These are phyloP conservation scores for Myotis davidii DNA, from an alignment of 2,113 vertebrate species.

Conservation along the genomic window DNA sequence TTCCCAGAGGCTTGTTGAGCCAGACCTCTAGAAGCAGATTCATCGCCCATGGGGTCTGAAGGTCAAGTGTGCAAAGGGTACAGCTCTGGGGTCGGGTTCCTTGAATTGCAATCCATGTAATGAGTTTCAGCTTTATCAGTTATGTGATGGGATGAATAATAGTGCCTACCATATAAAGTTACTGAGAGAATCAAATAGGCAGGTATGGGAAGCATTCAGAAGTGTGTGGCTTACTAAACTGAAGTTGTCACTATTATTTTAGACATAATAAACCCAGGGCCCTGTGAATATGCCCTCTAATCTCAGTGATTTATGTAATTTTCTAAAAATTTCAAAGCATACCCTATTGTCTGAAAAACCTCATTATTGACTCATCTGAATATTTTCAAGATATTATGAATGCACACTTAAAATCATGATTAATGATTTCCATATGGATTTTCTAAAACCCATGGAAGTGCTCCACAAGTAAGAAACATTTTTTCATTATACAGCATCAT, in stretches of 20 bases:
- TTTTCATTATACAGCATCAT: not conserved
- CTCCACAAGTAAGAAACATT: not conserved
- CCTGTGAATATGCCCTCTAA: not conserved
- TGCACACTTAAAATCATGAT: not conserved
- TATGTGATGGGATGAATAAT: not conserved
- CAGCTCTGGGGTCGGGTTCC: not conserved
- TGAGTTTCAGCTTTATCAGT: not conserved
- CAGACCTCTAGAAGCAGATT: not conserved
- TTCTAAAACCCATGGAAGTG: not conserved
- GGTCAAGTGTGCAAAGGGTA: not conserved
- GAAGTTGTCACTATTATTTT: not conserved
- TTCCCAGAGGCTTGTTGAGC: not conserved
- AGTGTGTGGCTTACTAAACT: not conserved
- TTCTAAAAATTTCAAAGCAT: not conserved
- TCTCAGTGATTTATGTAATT: not conserved
- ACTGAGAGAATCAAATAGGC: not conserved
- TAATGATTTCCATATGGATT: not conserved
- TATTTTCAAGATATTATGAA: conserved; percentile 31
- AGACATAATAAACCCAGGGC: not conserved
- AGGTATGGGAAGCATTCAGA: not conserved
- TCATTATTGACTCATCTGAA: not conserved
- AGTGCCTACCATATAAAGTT: not conserved
- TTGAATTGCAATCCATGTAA: not conserved
- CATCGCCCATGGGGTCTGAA: not conserved
- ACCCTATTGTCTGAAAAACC: not conserved